Evolutionary conservation across 2,113 vertebrate species (phyloP).

Genomic region (Potamarius usumacintae): DNA sequence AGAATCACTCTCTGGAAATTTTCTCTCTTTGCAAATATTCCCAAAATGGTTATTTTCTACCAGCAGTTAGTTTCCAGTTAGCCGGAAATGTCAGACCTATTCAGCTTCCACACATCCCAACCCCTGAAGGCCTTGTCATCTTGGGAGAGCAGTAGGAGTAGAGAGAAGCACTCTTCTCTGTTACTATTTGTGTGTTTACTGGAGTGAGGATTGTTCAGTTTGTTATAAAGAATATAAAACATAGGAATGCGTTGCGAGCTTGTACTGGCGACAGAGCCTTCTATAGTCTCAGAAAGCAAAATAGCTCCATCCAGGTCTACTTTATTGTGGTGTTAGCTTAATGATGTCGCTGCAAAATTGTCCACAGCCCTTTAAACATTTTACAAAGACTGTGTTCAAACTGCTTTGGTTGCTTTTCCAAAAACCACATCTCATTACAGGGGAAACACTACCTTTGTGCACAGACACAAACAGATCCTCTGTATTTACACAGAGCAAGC

Average conservation of each 20-base stretch:
- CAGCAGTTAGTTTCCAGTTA: neutral
- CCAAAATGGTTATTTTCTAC: slow-evolving; percentile 14
- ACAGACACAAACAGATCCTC: neutral
- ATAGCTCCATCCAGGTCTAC: neutral
- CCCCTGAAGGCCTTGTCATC: neutral
- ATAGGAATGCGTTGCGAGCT: neutral
- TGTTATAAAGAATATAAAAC: neutral
- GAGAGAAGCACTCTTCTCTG: neutral
- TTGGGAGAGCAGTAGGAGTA: neutral
- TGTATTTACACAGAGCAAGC: neutral
- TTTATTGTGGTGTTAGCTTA: slow-evolving; percentile 1
- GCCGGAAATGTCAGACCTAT: slow-evolving; percentile 13
- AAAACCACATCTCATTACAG: neutral
- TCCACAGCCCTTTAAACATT: neutral
- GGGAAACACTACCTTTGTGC: neutral
- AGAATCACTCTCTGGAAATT: slow-evolving; percentile 1
- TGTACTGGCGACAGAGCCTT: neutral
- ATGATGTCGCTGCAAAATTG: too few species aligned
- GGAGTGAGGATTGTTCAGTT: neutral
- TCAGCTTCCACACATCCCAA: neutral
- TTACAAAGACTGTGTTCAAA: neutral
- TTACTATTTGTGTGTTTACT: neutral
- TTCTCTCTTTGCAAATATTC: slow-evolving; percentile 7
- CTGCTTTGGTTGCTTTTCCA: neutral
- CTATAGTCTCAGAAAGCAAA: neutral